Evolutionary conservation across 64 coral and sea anemone species (phyloP), one percentile per base, ranked within the genome.

Genomic region (Porites australiensis): DNA sequence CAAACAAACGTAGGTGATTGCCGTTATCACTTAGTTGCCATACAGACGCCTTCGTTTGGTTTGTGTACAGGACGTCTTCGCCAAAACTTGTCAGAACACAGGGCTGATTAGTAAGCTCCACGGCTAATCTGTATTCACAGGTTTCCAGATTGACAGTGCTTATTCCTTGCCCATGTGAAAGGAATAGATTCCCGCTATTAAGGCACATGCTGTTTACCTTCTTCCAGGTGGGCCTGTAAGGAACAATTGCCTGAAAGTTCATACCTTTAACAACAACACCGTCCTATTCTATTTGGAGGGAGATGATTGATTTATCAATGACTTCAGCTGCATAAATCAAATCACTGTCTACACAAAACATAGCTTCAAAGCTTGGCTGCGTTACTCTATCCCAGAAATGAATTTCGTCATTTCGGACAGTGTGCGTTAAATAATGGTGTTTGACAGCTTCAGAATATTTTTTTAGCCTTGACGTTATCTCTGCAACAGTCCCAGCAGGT

Each of bases 151-250:
- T 11, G 10, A 93, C 43, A 4, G 2, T 64, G 27, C 67, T 74
- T 49, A 93, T 93, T 15, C 90, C 90, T 64, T 93, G 11, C 20
- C 3, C 2, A 14, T 93, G 90, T 3, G 82, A 93, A 2, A 93
- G 37, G 23, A 93, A 93, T 16, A 92, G 2, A 18, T 23, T 93
- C 13, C 12, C 45, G 19, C 57, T 50, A 66, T 37, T 22, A 13
- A 93, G 69, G 64, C 90, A 86, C 90, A 93, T 87, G 21, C 90
- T 86, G 82, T 79, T 77, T 0, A 93, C 44, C 61, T 93, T 93
- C 16, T 8, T 14, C 83, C 91, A 93, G 5, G 22, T 13, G 3
- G n/a, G 6, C 19, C 46, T 58, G 16, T 87, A 93, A 2, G 18
- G 6, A 67, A 93, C 13, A 44, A 93, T 51, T 5, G 0, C 48